Evolutionary conservation across 2,797 vertebrate genomes (phyloP), one percentile per base, ranked within the genome.

Genomic region (Rhinichthys osculus): DNA sequence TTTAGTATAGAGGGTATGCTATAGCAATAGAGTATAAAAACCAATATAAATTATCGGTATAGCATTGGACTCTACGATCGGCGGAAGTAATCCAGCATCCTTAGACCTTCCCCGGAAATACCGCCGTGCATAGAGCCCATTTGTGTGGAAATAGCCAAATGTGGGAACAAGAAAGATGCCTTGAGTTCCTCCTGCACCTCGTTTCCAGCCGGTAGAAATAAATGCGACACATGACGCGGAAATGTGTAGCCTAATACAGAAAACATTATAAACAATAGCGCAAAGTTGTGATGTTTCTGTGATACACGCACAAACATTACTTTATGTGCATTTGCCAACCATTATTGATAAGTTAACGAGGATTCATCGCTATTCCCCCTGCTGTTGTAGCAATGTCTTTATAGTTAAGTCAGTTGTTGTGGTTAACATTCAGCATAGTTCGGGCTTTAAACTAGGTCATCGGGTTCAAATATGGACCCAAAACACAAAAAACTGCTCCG

Each of bases 401-500:
- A 47, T 21, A 42, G 81, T 40, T 6, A 47, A 50, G 13, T 10
- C 23, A 40, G 52, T 69, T 33, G 67, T 33, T 44, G 17, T 52
- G 16, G 6, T 17, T n/a, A 59, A 35, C 9, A 44, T 64, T 82
- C 42, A 64, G 42, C 44, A 35, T 5, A 57, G 11, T 50, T 62
- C 33, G 16, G 23, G 27, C 5, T 13, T 54, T 13, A 42, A 13
- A 62, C 33, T 73, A 23, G 42, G 50, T 50, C 23, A 59, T 21
- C 42, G 54, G 50, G 54, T 84, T 42, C 27, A 81, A 35, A 3
- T 8, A 99, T 99, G 98, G 97, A 99, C 42, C 92, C 92, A 67
- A 94, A 74, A 64, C 97, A 99, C 92, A 95, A 91, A 86, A 94
- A 95, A 0, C 84, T 97, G 30, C 95, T 99, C 35, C 95, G 96